These are phyloP conservation scores for Bothrops alternatus DNA, from an alignment of 2,797 vertebrate genomes.

Conservation along the genomic window DNA sequence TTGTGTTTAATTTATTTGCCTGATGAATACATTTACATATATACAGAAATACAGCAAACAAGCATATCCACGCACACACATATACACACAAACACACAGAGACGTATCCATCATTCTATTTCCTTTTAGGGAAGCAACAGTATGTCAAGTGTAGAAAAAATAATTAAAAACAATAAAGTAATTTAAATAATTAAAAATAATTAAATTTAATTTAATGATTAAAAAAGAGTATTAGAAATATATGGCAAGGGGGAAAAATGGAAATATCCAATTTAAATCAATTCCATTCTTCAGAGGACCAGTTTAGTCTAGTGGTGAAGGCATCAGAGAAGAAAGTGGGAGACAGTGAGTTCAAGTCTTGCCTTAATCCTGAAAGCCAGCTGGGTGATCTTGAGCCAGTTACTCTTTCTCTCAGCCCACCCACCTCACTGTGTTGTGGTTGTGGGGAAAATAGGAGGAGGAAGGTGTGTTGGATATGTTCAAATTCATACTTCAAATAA, in stretches of 20 bases:
- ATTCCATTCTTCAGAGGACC: not conserved
- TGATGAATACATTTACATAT: not conserved
- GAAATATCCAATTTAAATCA: not conserved
- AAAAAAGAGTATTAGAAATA: not conserved
- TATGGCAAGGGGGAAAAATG: not conserved
- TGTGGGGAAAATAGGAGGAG: not conserved
- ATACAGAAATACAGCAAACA: not conserved
- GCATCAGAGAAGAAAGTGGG: not conserved
- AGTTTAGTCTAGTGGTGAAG: not conserved
- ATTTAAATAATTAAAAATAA: not conserved
- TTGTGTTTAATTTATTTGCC: not conserved
- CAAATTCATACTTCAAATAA: not conserved
- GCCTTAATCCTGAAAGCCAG: not conserved
- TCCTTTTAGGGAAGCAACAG: not conserved
- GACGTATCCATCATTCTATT: not conserved
- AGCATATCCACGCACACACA: not conserved
- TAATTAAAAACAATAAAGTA: not conserved
- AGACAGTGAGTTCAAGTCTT: not conserved
- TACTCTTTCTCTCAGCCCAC: not conserved
- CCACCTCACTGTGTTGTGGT: not conserved
- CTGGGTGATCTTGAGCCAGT: not conserved
- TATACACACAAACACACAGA: not conserved
- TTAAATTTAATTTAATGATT: not conserved
- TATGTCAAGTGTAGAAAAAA: not conserved
- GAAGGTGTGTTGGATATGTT: not conserved